A percentile compares a stretch with the other conserved stretches of the same genome.
Evolutionary conservation across 1,140 invertebrate species (phyloP).

Genomic region (Bradysia coprophila): DNA sequence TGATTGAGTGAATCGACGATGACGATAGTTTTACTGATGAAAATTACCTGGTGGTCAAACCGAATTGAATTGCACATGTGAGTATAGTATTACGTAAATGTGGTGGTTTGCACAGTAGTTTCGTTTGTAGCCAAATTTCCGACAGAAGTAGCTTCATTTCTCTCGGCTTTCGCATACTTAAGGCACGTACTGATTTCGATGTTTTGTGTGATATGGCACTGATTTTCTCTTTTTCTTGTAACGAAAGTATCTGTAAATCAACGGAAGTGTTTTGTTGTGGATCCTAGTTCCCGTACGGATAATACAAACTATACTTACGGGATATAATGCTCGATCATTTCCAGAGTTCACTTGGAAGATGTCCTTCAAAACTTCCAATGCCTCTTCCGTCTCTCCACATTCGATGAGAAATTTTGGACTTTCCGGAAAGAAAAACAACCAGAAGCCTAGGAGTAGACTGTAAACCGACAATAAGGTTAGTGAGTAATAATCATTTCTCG

Average conservation of each 20-base stretch:
- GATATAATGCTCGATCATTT: slow-evolving; percentile 20
- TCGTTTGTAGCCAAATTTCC: slow-evolving; percentile 25
- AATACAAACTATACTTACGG: slow-evolving; percentile 38
- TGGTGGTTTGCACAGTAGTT: slow-evolving; percentile 45
- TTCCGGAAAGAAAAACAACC: slow-evolving; percentile 60
- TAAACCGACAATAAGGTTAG: slow-evolving; percentile 4
- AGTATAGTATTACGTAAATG: slow-evolving; percentile 50
- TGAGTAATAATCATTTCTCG: no score
- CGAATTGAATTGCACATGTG: slow-evolving; percentile 53
- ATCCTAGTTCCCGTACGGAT: no score
- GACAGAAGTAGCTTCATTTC: slow-evolving; percentile 9
- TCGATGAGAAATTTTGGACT: slow-evolving; percentile 70
- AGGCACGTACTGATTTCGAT: slow-evolving; percentile 8
- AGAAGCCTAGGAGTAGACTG: slow-evolving; percentile 29
- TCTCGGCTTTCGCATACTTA: slow-evolving; percentile 7
- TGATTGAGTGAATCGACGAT: no score
- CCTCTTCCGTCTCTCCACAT: slow-evolving; percentile 50
- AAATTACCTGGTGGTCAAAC: slow-evolving; percentile 43
- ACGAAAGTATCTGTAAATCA: slow-evolving; percentile 44
- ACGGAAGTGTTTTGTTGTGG: no score
- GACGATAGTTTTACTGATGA: not conserved
- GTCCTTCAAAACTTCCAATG: slow-evolving; percentile 42
- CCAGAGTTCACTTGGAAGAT: slow-evolving; percentile 53
- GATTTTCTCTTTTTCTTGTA: slow-evolving; percentile 35
- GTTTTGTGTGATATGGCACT: slow-evolving; percentile 42